These are phyloP conservation scores for Heliocidaris erythrogramma DNA, from an alignment of 35 echinoderm and acorn worm species.

Conservation along the genomic window DNA sequence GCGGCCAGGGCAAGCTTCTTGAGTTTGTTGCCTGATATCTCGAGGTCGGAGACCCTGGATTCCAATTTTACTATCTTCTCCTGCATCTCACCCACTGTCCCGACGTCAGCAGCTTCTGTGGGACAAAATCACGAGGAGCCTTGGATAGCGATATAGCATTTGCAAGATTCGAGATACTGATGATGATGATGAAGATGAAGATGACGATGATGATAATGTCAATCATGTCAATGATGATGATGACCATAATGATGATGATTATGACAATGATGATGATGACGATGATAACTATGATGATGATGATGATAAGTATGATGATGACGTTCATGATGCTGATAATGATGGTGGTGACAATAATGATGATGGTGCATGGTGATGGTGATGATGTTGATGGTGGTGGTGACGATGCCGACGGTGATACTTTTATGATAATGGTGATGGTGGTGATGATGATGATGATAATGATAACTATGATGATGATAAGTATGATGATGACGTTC, in stretches of 20 bases:
- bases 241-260: background rate
- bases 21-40: slow-evolving; percentile 20
- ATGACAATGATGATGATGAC: background rate
- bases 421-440: background rate
- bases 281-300: background rate
- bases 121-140: background rate
- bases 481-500: background rate
- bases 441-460: background rate
- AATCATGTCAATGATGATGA: no score
- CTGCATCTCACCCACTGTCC: background rate
- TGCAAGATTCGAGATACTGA: background rate
- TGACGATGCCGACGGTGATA: background rate
- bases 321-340: background rate
- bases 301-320: background rate
- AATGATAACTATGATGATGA: background rate
- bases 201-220: background rate
- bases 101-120: background rate
- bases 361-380: background rate
- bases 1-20: slow-evolving; percentile 38
- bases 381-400: background rate
- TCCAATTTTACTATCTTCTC: background rate
- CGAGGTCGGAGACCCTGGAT: background rate
- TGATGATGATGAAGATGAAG: background rate
- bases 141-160: no score
- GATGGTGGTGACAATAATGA: background rate